These are phyloP conservation scores for Callyntrura guangdongensis DNA, from an alignment of 2,888 invertebrate species.

Conservation along the genomic window DNA sequence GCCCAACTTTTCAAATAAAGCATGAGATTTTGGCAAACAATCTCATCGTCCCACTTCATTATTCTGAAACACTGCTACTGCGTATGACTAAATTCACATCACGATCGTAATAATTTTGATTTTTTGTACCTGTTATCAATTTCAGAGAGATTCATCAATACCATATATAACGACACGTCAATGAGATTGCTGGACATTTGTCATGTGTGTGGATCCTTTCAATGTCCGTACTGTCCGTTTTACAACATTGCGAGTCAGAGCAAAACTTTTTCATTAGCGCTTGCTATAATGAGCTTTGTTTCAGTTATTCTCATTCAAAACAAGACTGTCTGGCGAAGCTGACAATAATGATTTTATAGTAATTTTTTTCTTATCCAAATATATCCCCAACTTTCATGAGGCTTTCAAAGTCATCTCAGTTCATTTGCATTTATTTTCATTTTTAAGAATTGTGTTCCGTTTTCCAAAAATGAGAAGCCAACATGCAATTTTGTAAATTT, in stretches of 20 bases:
- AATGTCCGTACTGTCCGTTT: slow-evolving; percentile 87
- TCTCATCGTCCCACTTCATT: neutral
- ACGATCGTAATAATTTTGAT: slow-evolving; percentile 30
- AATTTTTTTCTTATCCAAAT: slow-evolving; percentile 5
- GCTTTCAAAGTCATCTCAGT: slow-evolving; percentile 38
- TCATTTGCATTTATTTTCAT: slow-evolving; percentile 8
- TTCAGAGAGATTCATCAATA: slow-evolving; percentile 86
- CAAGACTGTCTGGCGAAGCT: neutral
- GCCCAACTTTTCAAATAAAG: slow-evolving; percentile 13
- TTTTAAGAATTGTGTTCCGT: slow-evolving; percentile 55
- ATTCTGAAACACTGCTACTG: neutral
- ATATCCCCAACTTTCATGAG: neutral
- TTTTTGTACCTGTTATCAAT: slow-evolving; percentile 26
- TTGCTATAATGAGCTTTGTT: slow-evolving; percentile 41
- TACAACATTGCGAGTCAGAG: slow-evolving; percentile 84
- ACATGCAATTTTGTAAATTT: neutral
- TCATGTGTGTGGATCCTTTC: slow-evolving; percentile 87
- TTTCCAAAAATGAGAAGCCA: too few species aligned
- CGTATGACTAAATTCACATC: neutral
- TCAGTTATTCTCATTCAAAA: slow-evolving; percentile 27
- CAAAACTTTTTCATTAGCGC: slow-evolving; percentile 21
- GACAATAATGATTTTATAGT: neutral
- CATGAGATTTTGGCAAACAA: neutral
- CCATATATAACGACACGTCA: slow-evolving; percentile 85
- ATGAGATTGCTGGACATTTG: slow-evolving; percentile 86